Evolutionary conservation across 2,888 invertebrate species (phyloP).

Genomic region (Ophion obscuratus): DNA sequence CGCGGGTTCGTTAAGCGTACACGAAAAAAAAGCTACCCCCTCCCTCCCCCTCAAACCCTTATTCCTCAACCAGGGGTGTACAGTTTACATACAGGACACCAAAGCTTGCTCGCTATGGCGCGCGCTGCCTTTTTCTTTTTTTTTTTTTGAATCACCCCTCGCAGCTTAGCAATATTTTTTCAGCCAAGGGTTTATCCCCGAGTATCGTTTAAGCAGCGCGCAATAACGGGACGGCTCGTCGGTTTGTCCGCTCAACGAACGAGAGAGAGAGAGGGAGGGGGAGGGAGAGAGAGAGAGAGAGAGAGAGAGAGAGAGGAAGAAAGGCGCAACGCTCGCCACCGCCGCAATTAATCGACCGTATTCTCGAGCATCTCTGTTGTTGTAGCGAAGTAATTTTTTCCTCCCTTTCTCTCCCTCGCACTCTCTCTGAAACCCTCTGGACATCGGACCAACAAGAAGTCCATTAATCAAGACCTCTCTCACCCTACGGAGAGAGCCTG

Average conservation of each 20-base stretch:
- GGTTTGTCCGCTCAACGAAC: slow-evolving; percentile 48
- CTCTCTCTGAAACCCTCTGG: slow-evolving; percentile 61
- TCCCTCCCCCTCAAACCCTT: too few relatives aligned
- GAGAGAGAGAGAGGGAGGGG: slow-evolving; percentile 38
- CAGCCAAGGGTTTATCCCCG: slow-evolving; percentile 66
- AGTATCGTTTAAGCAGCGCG: slow-evolving; percentile 68
- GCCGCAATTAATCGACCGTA: slow-evolving; percentile 77
- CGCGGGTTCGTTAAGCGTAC: slow-evolving; percentile 19
- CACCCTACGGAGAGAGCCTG: slow-evolving; percentile 49
- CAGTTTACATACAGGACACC: slow-evolving; percentile 3
- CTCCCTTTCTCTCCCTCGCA: not conserved
- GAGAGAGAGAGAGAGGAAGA: slow-evolving; percentile 40
- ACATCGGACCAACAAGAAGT: slow-evolving; percentile 76
- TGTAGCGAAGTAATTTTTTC: slow-evolving; percentile 68
- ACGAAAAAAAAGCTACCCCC: not conserved
- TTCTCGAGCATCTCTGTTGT: slow-evolving; percentile 70
- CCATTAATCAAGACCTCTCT: slow-evolving; percentile 76
- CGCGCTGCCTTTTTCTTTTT: too few relatives aligned
- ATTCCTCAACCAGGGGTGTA: not conserved
- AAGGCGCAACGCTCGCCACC: slow-evolving; percentile 59
- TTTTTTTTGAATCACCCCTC: slow-evolving; percentile 38
- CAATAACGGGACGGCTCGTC: slow-evolving; percentile 67
- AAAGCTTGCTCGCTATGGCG: slow-evolving; percentile 21
- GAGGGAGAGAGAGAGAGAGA: slow-evolving; percentile 41
- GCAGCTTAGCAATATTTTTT: slow-evolving; percentile 66